These are phyloP conservation scores for Bicyclus anynana DNA, from an alignment of 1,140 invertebrate genomes.

Conservation along the genomic window DNA sequence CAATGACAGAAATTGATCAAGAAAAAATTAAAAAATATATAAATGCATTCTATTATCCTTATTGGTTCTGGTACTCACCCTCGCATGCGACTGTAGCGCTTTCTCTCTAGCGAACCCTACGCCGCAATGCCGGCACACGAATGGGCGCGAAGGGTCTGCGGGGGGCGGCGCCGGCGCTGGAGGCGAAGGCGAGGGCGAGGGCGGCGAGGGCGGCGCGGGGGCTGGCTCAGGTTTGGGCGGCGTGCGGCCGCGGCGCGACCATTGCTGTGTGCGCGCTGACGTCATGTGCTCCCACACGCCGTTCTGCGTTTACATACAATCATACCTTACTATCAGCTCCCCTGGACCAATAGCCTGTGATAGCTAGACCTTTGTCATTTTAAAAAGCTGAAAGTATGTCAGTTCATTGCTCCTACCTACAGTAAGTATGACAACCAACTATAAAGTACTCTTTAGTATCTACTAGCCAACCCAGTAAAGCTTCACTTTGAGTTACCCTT, in stretches of 20 bases:
- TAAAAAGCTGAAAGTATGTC: no score
- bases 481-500: no score
- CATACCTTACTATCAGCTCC: neutral
- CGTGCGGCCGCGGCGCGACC: constrained; percentile 64
- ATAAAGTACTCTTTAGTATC: no score
- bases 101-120: constrained; percentile 89
- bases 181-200: constrained; percentile 29
- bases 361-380: no score
- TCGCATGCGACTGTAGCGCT: constrained; percentile 84
- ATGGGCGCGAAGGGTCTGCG: constrained; percentile 85
- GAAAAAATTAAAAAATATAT: no score
- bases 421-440: no score
- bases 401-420: no score
- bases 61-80: no score
- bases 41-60: no score
- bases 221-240: constrained; percentile 31
- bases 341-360: no score
- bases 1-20: no score
- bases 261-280: constrained; percentile 69
- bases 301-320: constrained; percentile 31
- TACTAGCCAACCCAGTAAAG: no score
- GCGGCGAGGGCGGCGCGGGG: constrained; percentile 24
- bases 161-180: constrained; percentile 68
- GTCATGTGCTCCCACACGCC: constrained; percentile 64
- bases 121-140: constrained; percentile 88